A percentile compares a stretch with the other conserved stretches of the same genome.
Conservation (phyloP, 2,888 invertebrate species). For the Pedicia rivosa region DNA sequence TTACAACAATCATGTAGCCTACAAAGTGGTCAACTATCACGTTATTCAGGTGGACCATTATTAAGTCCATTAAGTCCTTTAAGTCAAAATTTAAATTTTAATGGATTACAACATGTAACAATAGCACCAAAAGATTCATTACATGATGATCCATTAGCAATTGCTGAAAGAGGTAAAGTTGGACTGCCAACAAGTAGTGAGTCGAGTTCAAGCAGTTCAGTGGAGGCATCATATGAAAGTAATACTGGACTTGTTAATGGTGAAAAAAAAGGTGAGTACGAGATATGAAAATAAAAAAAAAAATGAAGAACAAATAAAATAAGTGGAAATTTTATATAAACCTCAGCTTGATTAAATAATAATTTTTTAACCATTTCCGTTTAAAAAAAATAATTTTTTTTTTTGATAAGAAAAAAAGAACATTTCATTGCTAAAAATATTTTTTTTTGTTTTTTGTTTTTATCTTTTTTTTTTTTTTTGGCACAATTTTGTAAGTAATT, state of each 20-base stretch:
- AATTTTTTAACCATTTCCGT: too few species aligned
- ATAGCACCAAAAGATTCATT: slow-evolving; percentile 21
- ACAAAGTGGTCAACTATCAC: slow-evolving; percentile 23
- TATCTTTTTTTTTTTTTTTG: too few species aligned
- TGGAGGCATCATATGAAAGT: slow-evolving; percentile 29
- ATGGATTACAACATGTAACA: slow-evolving; percentile 27
- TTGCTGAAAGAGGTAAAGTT: slow-evolving; percentile 30
- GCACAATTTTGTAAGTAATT: too few species aligned
- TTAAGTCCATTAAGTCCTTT: slow-evolving; percentile 24
- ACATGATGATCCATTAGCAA: slow-evolving; percentile 26
- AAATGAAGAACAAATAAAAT: too few species aligned
- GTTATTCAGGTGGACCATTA: slow-evolving; percentile 24
- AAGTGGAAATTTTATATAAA: too few species aligned
- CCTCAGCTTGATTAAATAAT: too few species aligned
- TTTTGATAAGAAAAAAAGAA: too few species aligned
- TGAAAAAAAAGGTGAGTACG: slow-evolving; percentile 27
- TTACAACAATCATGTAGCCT: slow-evolving; percentile 32
- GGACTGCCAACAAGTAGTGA: slow-evolving; percentile 30
- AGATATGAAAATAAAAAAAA: too few species aligned
- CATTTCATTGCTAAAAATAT: too few species aligned
- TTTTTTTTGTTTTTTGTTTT: too few species aligned
- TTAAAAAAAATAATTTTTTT: too few species aligned
- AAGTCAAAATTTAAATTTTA: slow-evolving; percentile 18
- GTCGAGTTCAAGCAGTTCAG: slow-evolving; percentile 30
- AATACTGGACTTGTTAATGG: slow-evolving; percentile 26